phyloP scores from a whole-genome alignment of 2,888 invertebrate genomes.

The Muschampia staudingeri region DNA sequence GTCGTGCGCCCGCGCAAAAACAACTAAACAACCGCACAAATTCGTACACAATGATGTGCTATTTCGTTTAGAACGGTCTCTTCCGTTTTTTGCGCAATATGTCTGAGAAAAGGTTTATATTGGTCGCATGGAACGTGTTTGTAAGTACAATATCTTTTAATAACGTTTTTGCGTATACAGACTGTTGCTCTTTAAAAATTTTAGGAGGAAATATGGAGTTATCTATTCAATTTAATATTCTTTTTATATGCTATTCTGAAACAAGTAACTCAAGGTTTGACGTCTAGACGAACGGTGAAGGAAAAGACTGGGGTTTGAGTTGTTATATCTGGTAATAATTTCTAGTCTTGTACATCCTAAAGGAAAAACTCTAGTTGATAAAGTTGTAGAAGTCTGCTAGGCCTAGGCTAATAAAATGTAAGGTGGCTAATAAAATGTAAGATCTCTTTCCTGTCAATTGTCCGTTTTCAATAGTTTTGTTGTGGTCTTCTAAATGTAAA shows the following conservation, averaged over 20 bases:
- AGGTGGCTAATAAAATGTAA: no score
- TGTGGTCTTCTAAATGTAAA: no score
- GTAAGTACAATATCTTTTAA: slow-evolving; percentile 4
- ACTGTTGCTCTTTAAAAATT: neutral
- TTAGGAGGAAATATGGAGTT: neutral
- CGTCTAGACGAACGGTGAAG: no score
- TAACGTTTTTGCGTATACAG: neutral
- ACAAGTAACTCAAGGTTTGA: neutral
- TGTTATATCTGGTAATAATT: no score
- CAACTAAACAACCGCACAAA: slow-evolving; percentile 71
- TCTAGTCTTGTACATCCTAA: no score
- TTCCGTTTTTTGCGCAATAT: slow-evolving; percentile 46
- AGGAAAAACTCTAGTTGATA: no score
- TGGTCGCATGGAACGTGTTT: neutral
- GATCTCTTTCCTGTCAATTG: no score
- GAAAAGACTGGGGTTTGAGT: no score
- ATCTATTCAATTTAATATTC: neutral
- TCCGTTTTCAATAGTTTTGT: no score
- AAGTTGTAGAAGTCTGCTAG: no score
- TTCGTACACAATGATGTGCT: slow-evolving; percentile 78
- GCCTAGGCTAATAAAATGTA: no score
- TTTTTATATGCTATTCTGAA: neutral
- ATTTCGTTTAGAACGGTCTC: slow-evolving; percentile 49
- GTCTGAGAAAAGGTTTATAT: slow-evolving; percentile 24
- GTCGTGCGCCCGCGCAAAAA: slow-evolving; percentile 86